Percentiles rank a stretch among this genome's conserved stretches.
Evolutionary conservation across 2,888 invertebrate species (phyloP).

Genomic region (Cyclophora punctaria): DNA sequence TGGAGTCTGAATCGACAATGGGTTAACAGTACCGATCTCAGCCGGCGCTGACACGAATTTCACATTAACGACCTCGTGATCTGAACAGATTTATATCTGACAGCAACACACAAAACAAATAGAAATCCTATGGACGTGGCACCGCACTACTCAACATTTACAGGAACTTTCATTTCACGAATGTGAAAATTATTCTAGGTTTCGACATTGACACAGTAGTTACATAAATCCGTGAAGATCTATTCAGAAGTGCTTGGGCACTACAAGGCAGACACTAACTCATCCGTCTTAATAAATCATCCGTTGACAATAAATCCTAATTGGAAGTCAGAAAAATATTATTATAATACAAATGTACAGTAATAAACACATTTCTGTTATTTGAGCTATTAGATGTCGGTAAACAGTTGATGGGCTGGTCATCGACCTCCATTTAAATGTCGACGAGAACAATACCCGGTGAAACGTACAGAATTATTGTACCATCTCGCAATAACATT

Average conservation of each 20-base stretch:
- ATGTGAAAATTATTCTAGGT: not conserved
- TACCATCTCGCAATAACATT: slow-evolving; percentile 19
- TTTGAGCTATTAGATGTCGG: slow-evolving; percentile 39
- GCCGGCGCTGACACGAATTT: slow-evolving; percentile 69
- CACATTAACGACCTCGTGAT: slow-evolving; percentile 72
- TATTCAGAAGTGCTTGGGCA: too few species aligned
- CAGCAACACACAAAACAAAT: slow-evolving; percentile 36
- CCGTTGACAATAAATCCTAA: too few species aligned
- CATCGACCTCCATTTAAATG: slow-evolving; percentile 59
- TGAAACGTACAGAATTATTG: slow-evolving; percentile 40
- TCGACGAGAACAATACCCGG: slow-evolving; percentile 64
- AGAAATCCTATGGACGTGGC: slow-evolving; percentile 11
- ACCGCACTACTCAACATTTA: not conserved
- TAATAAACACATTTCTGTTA: slow-evolving; percentile 10
- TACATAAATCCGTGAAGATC: too few species aligned
- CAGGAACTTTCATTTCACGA: not conserved
- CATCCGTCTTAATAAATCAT: too few species aligned
- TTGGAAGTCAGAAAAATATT: too few species aligned
- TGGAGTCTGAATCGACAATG: slow-evolving; percentile 70
- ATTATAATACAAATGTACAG: not conserved
- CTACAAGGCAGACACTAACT: too few species aligned
- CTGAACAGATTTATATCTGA: slow-evolving; percentile 68
- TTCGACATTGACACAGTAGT: too few species aligned
- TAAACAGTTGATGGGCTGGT: slow-evolving; percentile 55
- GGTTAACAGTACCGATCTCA: slow-evolving; percentile 57